Evolutionary conservation across 1,140 invertebrate genomes (phyloP), one percentile per base, ranked within the genome.

Genomic region (Anoplolepis gracilipes): DNA sequence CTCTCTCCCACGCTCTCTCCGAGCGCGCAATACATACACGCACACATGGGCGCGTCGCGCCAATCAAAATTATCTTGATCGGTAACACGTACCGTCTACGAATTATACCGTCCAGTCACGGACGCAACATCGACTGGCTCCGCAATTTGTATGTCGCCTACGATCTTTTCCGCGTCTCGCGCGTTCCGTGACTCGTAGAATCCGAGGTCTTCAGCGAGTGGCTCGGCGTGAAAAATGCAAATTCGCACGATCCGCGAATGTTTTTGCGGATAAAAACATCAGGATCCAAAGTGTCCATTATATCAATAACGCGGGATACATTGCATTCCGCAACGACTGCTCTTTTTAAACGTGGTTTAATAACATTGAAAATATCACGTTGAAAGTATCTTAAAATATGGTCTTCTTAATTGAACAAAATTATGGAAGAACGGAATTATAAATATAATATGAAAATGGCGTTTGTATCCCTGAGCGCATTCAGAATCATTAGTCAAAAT

Each of bases 1-100:
- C 33, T 6, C 33, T 6, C 33, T 2, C 33, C 33, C 33, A n/a
- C n/a, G 46, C 30, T 19, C 67, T 36, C 22, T 33, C 49, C 42
- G 36, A n/a, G 13, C 46, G 13, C 46, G 46, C 16, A 59, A 59
- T 22, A 16, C 36, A 1, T 0, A 8, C 39, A 39, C 7, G 8
- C 36, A 36, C 33, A 36, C 33, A 36, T 7, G 36, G 36, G n/a
- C n/a, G 67, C 78, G 78, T 82, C 67, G 78, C 53, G 42, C 67
- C 78, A 73, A 82, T 82, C 49, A 62, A 82, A 82, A 82, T 82
- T 82, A 82, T 82, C 67, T 72, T 82, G 67, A 82, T 82, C 78
- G 67, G 78, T 72, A 73, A 73, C 67, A 61, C 78, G 78, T 82
- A 72, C 53, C n/a, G 78, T 82, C 78, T 82, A 82, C 76, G 30